phyloP scores from a whole-genome alignment of 2,888 invertebrate genomes.

The Chydorus sphaericus region DNA sequence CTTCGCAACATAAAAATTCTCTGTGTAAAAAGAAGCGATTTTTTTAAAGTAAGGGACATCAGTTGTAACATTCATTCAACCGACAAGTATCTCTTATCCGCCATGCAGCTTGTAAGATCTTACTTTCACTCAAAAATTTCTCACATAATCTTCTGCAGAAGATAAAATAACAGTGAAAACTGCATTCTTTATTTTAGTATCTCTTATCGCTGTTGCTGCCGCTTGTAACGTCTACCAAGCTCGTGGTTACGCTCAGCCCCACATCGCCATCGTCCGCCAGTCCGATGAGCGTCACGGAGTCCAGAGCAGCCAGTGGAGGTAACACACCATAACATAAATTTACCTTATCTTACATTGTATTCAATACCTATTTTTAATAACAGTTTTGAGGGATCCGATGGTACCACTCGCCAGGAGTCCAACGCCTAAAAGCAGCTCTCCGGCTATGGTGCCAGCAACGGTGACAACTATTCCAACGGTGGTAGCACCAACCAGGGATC shows the following conservation, averaged over 20 bases:
- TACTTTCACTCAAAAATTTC: too few relatives aligned
- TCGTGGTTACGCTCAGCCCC: not conserved
- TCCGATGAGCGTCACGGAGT: constrained; percentile 1
- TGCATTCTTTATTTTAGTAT: constrained; percentile 1
- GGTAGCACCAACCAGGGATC: constrained; percentile 32
- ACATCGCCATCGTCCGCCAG: constrained; percentile 3
- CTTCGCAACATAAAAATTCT: too few relatives aligned
- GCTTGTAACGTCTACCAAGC: not conserved
- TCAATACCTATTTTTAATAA: not conserved
- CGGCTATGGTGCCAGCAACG: too few relatives aligned
- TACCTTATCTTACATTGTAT: too few relatives aligned
- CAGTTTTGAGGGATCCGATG: constrained; percentile 5
- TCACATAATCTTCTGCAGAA: too few relatives aligned
- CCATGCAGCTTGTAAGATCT: too few relatives aligned
- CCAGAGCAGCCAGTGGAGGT: constrained; percentile 5
- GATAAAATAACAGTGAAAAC: too few relatives aligned
- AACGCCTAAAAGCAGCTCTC: constrained; percentile 1
- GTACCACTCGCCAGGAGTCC: constrained; percentile 3
- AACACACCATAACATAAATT: not conserved
- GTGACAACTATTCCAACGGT: not conserved
- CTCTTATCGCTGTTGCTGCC: constrained; percentile 8
- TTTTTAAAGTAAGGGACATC: too few relatives aligned
- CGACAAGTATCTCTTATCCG: too few relatives aligned
- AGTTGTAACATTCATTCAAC: too few relatives aligned
- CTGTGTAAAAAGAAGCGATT: too few relatives aligned